These are phyloP conservation scores for Icerya purchasi DNA, from an alignment of 2,888 invertebrate genomes.

Conservation along the genomic window DNA sequence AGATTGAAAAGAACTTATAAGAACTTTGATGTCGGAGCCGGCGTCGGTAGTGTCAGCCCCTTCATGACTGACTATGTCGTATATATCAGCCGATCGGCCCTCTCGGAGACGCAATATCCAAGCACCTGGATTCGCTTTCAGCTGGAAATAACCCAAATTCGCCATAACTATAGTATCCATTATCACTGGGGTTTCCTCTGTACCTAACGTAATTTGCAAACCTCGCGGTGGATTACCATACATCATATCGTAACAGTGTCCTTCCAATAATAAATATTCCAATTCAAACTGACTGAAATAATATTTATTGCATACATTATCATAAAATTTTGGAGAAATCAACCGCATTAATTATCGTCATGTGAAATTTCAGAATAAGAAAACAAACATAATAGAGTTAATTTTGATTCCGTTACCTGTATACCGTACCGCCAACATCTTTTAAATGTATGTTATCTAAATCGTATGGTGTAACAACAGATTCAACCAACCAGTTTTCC, in stretches of 20 bases:
- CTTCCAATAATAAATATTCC: constrained; percentile 83
- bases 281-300: constrained; percentile 72
- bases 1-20: constrained; percentile 63
- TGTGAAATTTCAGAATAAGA: neutral
- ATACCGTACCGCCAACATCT: constrained; percentile 71
- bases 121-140: constrained; percentile 93
- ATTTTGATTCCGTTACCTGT: constrained; percentile 32
- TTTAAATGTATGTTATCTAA: constrained; percentile 90
- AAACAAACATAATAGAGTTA: neutral
- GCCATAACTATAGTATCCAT: constrained; percentile 99
- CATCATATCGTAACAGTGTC: constrained; percentile 75
- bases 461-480: constrained; percentile 79
- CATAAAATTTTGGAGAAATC: constrained; percentile 6
- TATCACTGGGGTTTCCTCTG: constrained; percentile 47
- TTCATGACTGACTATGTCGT: constrained; percentile 69
- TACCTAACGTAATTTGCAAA: constrained; percentile 84
- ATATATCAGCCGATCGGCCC: constrained; percentile 85
- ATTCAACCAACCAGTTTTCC: constrained; percentile 89
- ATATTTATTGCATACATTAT: neutral
- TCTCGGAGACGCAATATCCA: constrained; percentile 77
- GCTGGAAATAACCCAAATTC: constrained; percentile 93
- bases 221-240: constrained; percentile 88
- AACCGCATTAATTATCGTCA: neutral
- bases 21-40: constrained; percentile 48
- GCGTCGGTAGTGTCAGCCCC: constrained; percentile 49